Percentiles rank a stretch among this genome's conserved stretches.
Conservation (phyloP, 2,888 invertebrate genomes). For the Dolichopus griseipennis region DNA sequence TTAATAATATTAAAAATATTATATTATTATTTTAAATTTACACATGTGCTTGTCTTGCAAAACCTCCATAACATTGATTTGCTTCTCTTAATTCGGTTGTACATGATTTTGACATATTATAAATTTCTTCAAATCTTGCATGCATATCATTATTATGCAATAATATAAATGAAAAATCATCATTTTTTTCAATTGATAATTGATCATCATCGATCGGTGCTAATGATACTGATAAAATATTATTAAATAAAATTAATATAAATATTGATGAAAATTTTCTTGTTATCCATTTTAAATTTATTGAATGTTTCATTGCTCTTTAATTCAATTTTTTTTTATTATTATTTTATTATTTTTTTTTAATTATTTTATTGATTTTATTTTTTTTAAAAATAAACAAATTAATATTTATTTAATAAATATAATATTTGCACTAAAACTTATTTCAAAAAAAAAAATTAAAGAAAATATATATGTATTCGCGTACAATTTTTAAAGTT, state of each 20-base stretch:
- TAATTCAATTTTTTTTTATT: not conserved
- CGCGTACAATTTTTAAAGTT: too few relatives aligned
- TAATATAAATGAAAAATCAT: constrained; percentile 54
- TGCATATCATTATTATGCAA: constrained; percentile 86
- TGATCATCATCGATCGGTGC: not conserved
- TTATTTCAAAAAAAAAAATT: too few relatives aligned
- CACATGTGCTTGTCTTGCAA: constrained; percentile 56
- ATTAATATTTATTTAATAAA: too few relatives aligned
- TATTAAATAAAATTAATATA: not conserved
- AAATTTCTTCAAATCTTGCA: constrained; percentile 66
- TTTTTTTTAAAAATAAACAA: too few relatives aligned
- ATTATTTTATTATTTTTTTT: too few relatives aligned
- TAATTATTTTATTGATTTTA: too few relatives aligned
- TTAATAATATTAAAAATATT: too few relatives aligned
- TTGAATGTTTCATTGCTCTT: too few relatives aligned
- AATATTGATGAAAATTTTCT: not conserved
- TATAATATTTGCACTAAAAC: too few relatives aligned
- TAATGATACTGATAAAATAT: not conserved
- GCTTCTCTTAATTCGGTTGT: constrained; percentile 45
- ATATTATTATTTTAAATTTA: constrained; percentile 17
- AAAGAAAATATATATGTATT: too few relatives aligned
- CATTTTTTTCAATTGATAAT: not conserved
- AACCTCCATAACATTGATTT: constrained; percentile 70
- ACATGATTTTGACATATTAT: constrained; percentile 52
- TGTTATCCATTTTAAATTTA: not conserved